Percentiles rank a stretch among this genome's conserved stretches.
Conservation (phyloP, 2,888 invertebrate species). For the Endomychus coccineus region DNA sequence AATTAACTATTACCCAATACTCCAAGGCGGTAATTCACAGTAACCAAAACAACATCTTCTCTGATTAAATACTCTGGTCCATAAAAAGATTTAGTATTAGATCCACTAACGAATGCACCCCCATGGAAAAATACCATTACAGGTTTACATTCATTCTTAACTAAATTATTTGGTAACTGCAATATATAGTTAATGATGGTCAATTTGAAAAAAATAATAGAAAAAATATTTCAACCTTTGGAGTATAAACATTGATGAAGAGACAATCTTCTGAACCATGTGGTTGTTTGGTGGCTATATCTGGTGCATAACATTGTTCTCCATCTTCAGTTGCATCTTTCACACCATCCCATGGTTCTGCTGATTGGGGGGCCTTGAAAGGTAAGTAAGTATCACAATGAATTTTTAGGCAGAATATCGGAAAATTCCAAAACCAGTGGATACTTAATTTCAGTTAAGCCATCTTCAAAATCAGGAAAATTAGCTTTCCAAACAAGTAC, state of each 20-base stretch:
- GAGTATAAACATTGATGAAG: constrained; percentile 22
- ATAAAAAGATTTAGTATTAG: constrained; percentile 34
- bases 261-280: constrained; percentile 22
- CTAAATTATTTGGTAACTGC: constrained; percentile 1
- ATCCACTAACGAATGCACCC: constrained; percentile 45
- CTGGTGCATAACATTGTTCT: constrained; percentile 10
- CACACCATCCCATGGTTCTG: constrained; percentile 19
- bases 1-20: constrained; percentile 30
- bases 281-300: constrained; percentile 12
- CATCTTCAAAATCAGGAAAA: too few species aligned
- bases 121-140: constrained; percentile 49
- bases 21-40: constrained; percentile 46
- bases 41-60: constrained; percentile 45
- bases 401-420: too few species aligned
- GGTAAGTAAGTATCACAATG: background rate
- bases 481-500: too few species aligned
- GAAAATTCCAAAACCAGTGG: too few species aligned
- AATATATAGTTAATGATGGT: background rate
- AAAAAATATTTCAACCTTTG: constrained; percentile 16
- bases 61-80: constrained; percentile 46
- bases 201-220: background rate
- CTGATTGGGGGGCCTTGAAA: constrained; percentile 17
- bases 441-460: too few species aligned
- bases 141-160: constrained; percentile 16
- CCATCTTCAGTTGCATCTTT: constrained; percentile 18